Evolutionary conservation across 2,797 vertebrate genomes (phyloP).

Genomic region (Sebastes elongatus): DNA sequence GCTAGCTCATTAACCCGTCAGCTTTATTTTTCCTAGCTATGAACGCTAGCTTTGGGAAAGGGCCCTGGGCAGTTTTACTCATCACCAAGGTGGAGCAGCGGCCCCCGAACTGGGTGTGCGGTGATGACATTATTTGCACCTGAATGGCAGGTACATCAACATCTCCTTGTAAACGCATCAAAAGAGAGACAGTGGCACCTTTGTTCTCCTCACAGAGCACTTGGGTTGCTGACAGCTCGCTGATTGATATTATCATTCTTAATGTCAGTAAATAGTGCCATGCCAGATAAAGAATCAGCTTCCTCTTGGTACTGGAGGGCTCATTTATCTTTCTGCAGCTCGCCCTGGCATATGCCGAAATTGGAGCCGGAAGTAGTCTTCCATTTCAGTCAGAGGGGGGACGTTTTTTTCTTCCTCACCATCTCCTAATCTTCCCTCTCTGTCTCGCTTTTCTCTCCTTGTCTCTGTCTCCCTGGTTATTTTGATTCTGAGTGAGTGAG

Average conservation of each 20-base stretch:
- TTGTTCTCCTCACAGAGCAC: slow-evolving; percentile 84
- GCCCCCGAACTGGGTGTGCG: slow-evolving; percentile 60
- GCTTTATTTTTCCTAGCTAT: slow-evolving; percentile 52
- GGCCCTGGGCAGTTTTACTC: slow-evolving; percentile 72
- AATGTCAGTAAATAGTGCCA: slow-evolving; percentile 87
- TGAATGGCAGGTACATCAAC: slow-evolving; percentile 85
- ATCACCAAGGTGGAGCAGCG: slow-evolving; percentile 71
- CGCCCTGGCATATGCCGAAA: slow-evolving; percentile 71
- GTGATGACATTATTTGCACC: slow-evolving; percentile 85
- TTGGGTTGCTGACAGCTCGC: slow-evolving; percentile 82
- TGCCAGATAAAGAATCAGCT: slow-evolving; percentile 84
- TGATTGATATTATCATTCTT: slow-evolving; percentile 92
- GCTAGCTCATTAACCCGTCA: slow-evolving; percentile 80
- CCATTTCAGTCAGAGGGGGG: slow-evolving; percentile 70
- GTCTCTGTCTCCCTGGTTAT: slow-evolving; percentile 65
- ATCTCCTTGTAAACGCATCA: slow-evolving; percentile 84
- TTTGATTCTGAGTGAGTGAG: slow-evolving; percentile 73
- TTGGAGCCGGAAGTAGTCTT: slow-evolving; percentile 79
- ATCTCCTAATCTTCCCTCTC: slow-evolving; percentile 62
- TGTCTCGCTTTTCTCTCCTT: slow-evolving; percentile 51
- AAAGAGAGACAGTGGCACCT: slow-evolving; percentile 80
- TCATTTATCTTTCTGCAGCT: slow-evolving; percentile 84
- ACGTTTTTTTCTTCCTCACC: slow-evolving; percentile 27
- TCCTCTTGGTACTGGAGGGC: slow-evolving; percentile 76
- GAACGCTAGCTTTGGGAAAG: slow-evolving; percentile 38